Evolutionary conservation across 2,113 vertebrate genomes (phyloP).

Genomic region (Hypocryptadius cinnamomeus): DNA sequence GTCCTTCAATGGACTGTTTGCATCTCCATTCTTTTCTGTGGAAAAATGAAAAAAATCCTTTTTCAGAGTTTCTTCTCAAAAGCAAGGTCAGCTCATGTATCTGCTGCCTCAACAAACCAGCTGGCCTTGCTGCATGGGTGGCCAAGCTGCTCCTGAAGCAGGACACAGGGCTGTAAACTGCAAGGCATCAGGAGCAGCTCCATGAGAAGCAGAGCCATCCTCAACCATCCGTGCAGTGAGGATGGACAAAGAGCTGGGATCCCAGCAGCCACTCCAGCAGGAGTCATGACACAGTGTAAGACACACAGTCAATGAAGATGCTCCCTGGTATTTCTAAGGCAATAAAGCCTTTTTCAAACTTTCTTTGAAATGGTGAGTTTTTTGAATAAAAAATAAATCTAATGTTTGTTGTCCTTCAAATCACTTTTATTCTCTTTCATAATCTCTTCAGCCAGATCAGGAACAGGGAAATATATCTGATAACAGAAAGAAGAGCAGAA

Average conservation of each 20-base stretch:
- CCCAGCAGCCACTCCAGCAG: background rate
- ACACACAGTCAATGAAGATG: background rate
- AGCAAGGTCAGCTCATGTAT: background rate
- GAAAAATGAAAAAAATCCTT: background rate
- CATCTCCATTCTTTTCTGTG: background rate
- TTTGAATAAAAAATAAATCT: background rate
- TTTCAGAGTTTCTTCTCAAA: background rate
- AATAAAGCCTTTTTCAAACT: background rate
- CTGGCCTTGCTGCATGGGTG: background rate
- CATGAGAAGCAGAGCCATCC: background rate
- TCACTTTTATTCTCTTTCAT: background rate
- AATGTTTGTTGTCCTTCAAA: background rate
- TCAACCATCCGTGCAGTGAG: accelerated
- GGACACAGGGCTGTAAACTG: background rate
- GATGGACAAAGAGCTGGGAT: background rate
- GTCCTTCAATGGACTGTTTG: background rate
- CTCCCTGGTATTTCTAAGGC: background rate
- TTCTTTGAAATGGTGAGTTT: accelerated
- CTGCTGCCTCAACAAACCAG: background rate
- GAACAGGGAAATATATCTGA: background rate
- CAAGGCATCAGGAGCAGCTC: background rate
- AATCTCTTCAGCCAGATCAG: background rate
- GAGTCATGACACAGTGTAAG: background rate
- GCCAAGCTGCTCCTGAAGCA: background rate
- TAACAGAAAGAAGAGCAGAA: background rate